Conservation (phyloP, 1,140 invertebrate genomes). For the Drosophila mojavensis region DNA sequence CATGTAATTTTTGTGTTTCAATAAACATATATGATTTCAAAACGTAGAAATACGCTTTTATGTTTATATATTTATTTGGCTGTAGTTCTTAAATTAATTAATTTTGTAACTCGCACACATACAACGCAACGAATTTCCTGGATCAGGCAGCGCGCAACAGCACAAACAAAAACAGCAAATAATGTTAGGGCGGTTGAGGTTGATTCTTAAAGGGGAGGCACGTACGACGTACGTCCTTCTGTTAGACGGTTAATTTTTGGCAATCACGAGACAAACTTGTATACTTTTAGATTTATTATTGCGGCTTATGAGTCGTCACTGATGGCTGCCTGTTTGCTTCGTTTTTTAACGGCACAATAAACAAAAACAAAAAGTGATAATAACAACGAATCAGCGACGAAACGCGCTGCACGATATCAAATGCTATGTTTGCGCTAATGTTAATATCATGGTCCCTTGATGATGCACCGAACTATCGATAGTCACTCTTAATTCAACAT, state of each 20-base stretch:
- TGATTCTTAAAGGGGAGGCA: slow-evolving; percentile 7
- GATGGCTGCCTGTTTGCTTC: slow-evolving; percentile 3
- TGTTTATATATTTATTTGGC: slow-evolving; percentile 6
- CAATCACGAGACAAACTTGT: background rate
- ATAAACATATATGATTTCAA: slow-evolving; percentile 10
- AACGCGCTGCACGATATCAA: slow-evolving; percentile 46
- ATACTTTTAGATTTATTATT: slow-evolving; percentile 32
- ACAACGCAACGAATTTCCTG: slow-evolving; percentile 18
- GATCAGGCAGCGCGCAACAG: slow-evolving; percentile 32
- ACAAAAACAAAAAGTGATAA: slow-evolving; percentile 52
- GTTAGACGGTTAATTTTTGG: background rate
- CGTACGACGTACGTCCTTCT: slow-evolving; percentile 18
- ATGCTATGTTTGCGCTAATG: slow-evolving; percentile 20
- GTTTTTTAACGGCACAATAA: slow-evolving; percentile 34
- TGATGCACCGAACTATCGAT: slow-evolving; percentile 5
- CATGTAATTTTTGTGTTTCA: slow-evolving; percentile 36
- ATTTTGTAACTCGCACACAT: slow-evolving; percentile 40
- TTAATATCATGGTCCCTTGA: background rate
- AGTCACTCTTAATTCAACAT: background rate
- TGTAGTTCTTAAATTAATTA: slow-evolving; percentile 18
- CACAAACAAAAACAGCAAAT: slow-evolving; percentile 45
- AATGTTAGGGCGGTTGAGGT: slow-evolving; percentile 13
- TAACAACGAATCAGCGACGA: slow-evolving; percentile 33
- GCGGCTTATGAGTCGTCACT: slow-evolving; percentile 6
- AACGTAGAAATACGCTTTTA: background rate